These are phyloP conservation scores for Anomalospiza imberbis DNA, from an alignment of 2,797 vertebrate species.

Conservation along the genomic window DNA sequence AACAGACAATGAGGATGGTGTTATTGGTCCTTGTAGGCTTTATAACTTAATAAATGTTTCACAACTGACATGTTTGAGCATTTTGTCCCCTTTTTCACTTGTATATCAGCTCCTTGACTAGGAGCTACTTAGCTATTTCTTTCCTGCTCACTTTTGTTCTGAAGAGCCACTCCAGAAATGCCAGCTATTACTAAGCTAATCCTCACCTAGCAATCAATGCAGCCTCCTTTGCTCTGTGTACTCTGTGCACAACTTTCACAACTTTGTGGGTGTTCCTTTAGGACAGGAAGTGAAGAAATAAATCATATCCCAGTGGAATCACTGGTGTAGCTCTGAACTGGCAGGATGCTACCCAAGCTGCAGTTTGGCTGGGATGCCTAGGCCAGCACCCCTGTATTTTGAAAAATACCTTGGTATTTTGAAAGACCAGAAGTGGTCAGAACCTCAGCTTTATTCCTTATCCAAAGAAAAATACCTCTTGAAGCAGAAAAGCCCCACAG, in stretches of 20 bases:
- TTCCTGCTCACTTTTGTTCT: background rate
- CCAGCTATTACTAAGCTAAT: background rate
- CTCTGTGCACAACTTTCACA: background rate
- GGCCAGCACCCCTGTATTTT: background rate
- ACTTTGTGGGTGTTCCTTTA: conserved; percentile 48
- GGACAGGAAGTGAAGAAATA: conserved; percentile 54
- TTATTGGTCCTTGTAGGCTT: background rate
- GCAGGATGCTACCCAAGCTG: background rate
- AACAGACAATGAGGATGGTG: background rate
- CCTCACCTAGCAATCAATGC: background rate
- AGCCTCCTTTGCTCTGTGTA: background rate
- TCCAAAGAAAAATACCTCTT: conserved; percentile 34
- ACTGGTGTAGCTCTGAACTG: background rate
- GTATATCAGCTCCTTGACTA: background rate
- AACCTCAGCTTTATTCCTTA: conserved; percentile 33
- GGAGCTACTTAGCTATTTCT: background rate
- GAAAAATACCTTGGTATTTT: conserved; percentile 22
- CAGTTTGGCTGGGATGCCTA: conserved; percentile 11
- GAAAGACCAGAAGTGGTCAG: conserved; percentile 8
- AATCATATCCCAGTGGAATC: conserved; percentile 29
- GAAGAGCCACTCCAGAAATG: background rate
- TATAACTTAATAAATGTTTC: background rate
- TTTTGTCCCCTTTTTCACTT: background rate
- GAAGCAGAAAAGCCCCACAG: background rate
- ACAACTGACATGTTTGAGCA: background rate